A percentile compares a stretch with the other conserved stretches of the same genome.
These are phyloP conservation scores for Sussaba pulchella DNA, from an alignment of 2,888 invertebrate genomes.

Conservation along the genomic window DNA sequence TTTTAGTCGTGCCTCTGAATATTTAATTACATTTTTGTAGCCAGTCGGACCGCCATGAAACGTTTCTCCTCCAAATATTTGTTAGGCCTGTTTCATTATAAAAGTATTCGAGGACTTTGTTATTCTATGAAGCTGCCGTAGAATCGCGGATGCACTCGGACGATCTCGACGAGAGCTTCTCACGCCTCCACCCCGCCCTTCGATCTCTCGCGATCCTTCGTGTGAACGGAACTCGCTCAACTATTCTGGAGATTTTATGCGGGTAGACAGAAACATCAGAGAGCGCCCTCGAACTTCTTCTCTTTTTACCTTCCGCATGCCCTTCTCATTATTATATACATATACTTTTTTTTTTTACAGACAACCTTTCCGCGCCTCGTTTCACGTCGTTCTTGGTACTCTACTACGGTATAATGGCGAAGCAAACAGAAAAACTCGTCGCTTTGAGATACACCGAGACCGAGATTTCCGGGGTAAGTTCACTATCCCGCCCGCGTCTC, in stretches of 20 bases:
- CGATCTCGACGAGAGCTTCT: slow-evolving; percentile 59
- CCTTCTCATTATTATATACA: neutral
- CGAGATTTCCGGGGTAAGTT: slow-evolving; percentile 65
- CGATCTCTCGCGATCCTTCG: slow-evolving; percentile 56
- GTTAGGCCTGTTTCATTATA: neutral
- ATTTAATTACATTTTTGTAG: neutral
- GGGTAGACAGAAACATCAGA: slow-evolving; percentile 56
- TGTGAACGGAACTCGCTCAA: slow-evolving; percentile 75
- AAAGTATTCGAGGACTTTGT: slow-evolving; percentile 5
- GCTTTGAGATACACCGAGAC: slow-evolving; percentile 50
- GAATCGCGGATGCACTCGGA: slow-evolving; percentile 32
- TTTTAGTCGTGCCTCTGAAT: too few relatives aligned
- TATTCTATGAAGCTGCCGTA: slow-evolving; percentile 20
- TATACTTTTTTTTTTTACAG: slow-evolving; percentile 26
- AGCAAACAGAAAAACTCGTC: slow-evolving; percentile 42
- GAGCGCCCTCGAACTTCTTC: slow-evolving; percentile 50
- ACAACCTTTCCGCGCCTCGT: slow-evolving; percentile 52
- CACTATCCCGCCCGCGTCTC: slow-evolving; percentile 56
- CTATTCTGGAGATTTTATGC: slow-evolving; percentile 65
- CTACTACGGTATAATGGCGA: slow-evolving; percentile 51
- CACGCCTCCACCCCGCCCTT: slow-evolving; percentile 53
- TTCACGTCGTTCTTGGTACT: slow-evolving; percentile 48
- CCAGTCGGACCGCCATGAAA: neutral
- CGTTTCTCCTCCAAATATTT: neutral
- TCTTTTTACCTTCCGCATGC: slow-evolving; percentile 1